Base-by-base conservation (phyloP, 2,888 invertebrate genomes). In the Laothoe populi region DNA sequence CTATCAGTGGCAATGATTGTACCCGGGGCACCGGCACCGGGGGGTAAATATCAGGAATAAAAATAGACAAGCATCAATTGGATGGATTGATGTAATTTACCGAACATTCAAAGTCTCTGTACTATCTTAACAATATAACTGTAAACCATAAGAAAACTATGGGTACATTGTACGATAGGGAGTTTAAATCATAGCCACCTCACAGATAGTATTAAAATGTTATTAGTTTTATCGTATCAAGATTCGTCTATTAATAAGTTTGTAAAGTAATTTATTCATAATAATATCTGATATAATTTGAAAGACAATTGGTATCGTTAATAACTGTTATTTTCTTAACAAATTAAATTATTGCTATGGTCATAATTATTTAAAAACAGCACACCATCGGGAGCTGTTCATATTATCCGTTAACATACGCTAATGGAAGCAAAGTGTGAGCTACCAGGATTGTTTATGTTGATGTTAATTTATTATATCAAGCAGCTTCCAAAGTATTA, bases 291-390 rank as follows among this genome's bases (percentile, higher is more conserved):
- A 16, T 35, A 16, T 21, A 31, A 11, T 31, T 26, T 13, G 24
- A 48, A 48, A 48, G n/a, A 48, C 24, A 48, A 7, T n/a, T n/a
- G n/a, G n/a, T n/a, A n/a, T n/a, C 35, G 19, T 35, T 53, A 53
- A 53, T 19, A 53, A 53, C 11, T 21, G 19, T 53, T 19, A 35
- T 5, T 19, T 53, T 31, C 53, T 53, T 53, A 53, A 21, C 19
- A 53, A 16, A 31, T 53, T 16, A 35, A 53, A 35, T 53, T 35
- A 35, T 31, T 53, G 35, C 53, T 19, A 53, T 35, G 31, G 31
- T 53, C 35, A 35, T 19, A 19, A 53, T 31, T 26, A 26, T 16
- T 53, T 53, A 10, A 53, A 19, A 53, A 35, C 35, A 53, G 19
- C 35, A 53, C 19, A 35, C 35, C 4, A 53, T 8, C 3, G 19